Evolutionary conservation across 2,113 vertebrate species (phyloP), one percentile per base, ranked within the genome.

Genomic region (Lampris megalopsis): DNA sequence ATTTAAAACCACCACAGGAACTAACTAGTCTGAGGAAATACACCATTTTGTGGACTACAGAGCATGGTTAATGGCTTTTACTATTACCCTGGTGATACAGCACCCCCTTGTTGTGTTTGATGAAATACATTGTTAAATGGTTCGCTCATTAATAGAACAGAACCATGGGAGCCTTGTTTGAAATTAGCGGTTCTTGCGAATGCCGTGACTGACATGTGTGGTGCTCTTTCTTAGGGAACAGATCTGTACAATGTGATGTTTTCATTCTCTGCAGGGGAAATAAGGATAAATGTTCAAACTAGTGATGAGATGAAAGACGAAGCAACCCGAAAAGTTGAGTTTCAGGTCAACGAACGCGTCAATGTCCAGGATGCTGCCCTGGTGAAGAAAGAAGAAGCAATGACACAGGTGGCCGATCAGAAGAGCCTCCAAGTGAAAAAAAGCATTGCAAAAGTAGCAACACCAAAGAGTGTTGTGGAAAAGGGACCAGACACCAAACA

Each of bases 181-280:
- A 79, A 89, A 89, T 89, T 83, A 89, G 79, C 71, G 41, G 54
- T 71, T 86, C 77, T 83, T 83, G 71, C 76, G 83, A 88, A 77
- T 45, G 75, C 10, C 90, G 84, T 88, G 85, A 45, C 73, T 74
- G 57, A 77, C 74, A 58, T 49, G 63, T 75, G 57, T 47, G 73
- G 37, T 38, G 3, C 58, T 70, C 69, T 58, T 13, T 24, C 36
- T 58, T 3, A 10, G 64, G 45, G 68, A 68, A 24, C 42, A 45
- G 67, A 40, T 68, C 58, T 87, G 54, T 70, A 63, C 63, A 73
- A 45, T 73, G 68, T 88, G 64, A 63, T 85, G 24, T 91, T 74
- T 79, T 40, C 74, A 81, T 81, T 77, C 68, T 89, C 77, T 75
- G 45, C 91, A 94, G 94, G 86, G 69, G 84, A 89, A 63, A n/a